These are phyloP conservation scores for Bombus confusus DNA, from an alignment of 1,140 invertebrate genomes.

Conservation along the genomic window DNA sequence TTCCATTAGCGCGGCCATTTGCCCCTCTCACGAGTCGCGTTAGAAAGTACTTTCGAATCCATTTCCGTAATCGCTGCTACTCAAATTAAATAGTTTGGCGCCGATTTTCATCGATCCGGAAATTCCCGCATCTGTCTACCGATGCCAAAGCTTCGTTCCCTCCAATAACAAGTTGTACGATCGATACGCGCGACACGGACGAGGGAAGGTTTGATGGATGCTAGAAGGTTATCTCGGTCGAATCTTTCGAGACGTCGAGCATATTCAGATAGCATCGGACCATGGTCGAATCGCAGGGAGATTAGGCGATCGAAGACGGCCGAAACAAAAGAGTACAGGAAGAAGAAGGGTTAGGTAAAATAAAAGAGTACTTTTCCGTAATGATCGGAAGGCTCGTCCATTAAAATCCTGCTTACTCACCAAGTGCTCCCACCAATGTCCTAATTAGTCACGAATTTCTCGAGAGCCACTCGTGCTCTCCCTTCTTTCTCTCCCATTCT, in stretches of 20 bases:
- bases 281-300: conserved; percentile 19
- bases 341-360: neutral
- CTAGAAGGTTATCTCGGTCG: conserved; percentile 6
- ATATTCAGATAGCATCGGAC: conserved; percentile 17
- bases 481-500: neutral
- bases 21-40: neutral
- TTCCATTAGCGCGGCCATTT: conserved; percentile 11
- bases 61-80: neutral
- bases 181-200: neutral
- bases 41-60: neutral
- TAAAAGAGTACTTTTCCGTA: conserved; percentile 54
- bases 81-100: neutral
- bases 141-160: no score
- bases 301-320: conserved; percentile 44
- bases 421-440: conserved; percentile 52
- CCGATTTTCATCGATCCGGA: neutral
- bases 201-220: neutral
- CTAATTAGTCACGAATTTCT: conserved; percentile 68
- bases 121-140: no score
- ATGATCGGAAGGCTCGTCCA: conserved; percentile 57
- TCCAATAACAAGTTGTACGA: neutral
- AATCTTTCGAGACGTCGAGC: neutral
- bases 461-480: conserved; percentile 35
- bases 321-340: neutral
- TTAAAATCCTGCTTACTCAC: conserved; percentile 68